Evolutionary conservation across 2,113 vertebrate genomes (phyloP).

Genomic region (Cynoglossus semilaevis): DNA sequence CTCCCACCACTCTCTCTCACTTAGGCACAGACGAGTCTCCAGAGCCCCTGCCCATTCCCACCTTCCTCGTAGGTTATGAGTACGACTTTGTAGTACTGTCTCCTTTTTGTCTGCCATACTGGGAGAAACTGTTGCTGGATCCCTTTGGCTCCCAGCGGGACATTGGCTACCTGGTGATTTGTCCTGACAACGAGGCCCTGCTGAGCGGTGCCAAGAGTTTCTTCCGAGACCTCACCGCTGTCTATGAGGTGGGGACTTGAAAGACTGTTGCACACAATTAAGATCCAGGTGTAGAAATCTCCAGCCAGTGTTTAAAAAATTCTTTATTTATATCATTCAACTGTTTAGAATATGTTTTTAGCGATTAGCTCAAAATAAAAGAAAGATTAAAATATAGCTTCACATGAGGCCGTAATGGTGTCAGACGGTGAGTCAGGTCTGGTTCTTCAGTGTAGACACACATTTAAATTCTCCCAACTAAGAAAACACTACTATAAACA

Average conservation of each 20-base stretch:
- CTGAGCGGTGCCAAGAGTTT: constrained; percentile 95
- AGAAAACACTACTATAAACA: too few relatives aligned
- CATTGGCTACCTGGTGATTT: constrained; percentile 95
- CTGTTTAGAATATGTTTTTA: too few relatives aligned
- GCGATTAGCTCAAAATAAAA: too few relatives aligned
- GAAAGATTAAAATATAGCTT: too few relatives aligned
- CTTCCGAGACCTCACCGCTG: constrained; percentile 93
- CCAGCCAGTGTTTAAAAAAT: background rate
- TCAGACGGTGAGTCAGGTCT: too few relatives aligned
- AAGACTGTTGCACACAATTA: background rate
- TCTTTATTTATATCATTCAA: background rate
- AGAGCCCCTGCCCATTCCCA: constrained; percentile 97
- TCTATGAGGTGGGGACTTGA: constrained; percentile 86
- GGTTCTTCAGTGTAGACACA: too few relatives aligned
- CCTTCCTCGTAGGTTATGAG: constrained; percentile 96
- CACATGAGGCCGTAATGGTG: too few relatives aligned
- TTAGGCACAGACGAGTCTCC: constrained; percentile 98
- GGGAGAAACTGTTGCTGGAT: constrained; percentile 97
- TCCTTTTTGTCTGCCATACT: constrained; percentile 94
- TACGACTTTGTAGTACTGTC: constrained; percentile 98
- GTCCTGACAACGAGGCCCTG: constrained; percentile 95
- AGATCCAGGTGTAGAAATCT: background rate
- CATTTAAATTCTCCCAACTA: too few relatives aligned
- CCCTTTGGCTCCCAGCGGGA: constrained; percentile 96
- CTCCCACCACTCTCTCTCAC: constrained; percentile 13